These are phyloP conservation scores for Metopolophium dirhodum DNA, from an alignment of 1,140 invertebrate genomes.

Conservation along the genomic window DNA sequence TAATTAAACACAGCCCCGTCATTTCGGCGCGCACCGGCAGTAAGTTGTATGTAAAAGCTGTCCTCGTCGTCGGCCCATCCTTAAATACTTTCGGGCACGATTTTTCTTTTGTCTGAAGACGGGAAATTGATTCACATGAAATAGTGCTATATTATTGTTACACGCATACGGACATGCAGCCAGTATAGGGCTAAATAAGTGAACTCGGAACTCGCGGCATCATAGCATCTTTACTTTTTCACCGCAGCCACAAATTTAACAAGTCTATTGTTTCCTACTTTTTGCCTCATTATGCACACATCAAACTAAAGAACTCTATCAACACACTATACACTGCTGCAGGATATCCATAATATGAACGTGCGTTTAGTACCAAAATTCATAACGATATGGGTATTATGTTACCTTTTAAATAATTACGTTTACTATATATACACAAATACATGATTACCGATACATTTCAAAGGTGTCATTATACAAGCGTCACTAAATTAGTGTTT, in stretches of 20 bases:
- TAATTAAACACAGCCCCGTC: slow-evolving; percentile 52
- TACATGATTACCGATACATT: no score
- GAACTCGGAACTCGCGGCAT: neutral
- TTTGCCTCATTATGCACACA: neutral
- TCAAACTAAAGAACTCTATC: no score
- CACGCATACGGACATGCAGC: neutral
- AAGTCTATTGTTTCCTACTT: neutral
- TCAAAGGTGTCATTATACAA: no score
- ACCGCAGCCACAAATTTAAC: neutral
- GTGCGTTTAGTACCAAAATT: neutral
- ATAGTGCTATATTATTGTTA: neutral
- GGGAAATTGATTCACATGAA: neutral
- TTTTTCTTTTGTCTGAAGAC: neutral
- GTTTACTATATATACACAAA: no score
- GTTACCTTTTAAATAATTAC: neutral
- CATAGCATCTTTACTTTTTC: neutral
- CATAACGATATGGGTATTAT: neutral
- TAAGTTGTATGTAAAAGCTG: neutral
- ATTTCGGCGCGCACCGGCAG: neutral
- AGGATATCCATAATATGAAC: neutral
- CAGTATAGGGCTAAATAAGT: neutral
- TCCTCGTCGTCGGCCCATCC: no score
- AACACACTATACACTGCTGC: neutral
- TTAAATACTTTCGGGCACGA: neutral
- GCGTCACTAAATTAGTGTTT: neutral